These are phyloP conservation scores for Lithophane semibrunnea DNA, from an alignment of 2,888 invertebrate genomes.

Conservation along the genomic window DNA sequence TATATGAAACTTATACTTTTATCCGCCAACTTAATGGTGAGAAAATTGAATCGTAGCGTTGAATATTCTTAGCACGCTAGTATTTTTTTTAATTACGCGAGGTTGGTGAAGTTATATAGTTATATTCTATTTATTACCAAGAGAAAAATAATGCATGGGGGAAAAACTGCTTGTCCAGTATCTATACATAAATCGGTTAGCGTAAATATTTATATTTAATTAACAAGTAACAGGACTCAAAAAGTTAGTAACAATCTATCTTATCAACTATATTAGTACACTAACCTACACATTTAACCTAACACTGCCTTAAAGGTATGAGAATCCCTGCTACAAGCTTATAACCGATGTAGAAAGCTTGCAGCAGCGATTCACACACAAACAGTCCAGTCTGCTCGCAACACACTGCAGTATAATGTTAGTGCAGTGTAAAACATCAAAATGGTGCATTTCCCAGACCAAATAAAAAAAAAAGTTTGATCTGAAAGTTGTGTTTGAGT, in stretches of 20 bases:
- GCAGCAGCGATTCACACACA: too few species aligned
- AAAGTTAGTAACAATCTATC: too few species aligned
- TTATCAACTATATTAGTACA: too few species aligned
- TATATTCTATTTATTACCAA: not conserved
- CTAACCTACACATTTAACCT: too few species aligned
- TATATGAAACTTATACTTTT: constrained; percentile 51
- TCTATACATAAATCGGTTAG: not conserved
- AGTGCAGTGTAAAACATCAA: too few species aligned
- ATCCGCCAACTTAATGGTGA: constrained; percentile 61
- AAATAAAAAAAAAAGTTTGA: not conserved
- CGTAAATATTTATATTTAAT: too few species aligned
- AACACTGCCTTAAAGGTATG: too few species aligned
- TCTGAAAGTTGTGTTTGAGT: not conserved
- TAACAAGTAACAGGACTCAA: too few species aligned
- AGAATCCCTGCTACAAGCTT: too few species aligned
- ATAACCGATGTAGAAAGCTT: too few species aligned
- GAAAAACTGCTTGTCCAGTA: not conserved
- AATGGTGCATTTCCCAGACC: not conserved
- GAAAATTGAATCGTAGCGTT: constrained; percentile 48
- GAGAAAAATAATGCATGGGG: not conserved
- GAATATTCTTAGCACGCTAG: constrained; percentile 16
- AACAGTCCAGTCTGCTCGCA: too few species aligned
- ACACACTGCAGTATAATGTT: too few species aligned
- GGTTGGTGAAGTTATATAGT: constrained; percentile 2
- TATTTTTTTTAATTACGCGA: constrained; percentile 31